phyloP scores from a whole-genome alignment of 2,113 vertebrate genomes.

The Carassius gibelio region DNA sequence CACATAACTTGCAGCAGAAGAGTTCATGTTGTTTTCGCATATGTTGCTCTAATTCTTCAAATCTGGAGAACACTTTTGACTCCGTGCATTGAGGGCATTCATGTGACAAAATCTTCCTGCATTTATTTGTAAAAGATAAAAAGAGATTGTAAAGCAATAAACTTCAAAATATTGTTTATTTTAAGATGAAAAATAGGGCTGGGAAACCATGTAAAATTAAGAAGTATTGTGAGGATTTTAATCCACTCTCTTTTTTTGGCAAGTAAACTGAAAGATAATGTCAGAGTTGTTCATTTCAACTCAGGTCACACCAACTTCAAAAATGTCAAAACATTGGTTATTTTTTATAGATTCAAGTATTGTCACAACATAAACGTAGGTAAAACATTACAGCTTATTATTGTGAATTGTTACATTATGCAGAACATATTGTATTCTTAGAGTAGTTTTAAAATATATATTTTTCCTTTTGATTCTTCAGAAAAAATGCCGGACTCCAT shows the following conservation, averaged over 20 bases:
- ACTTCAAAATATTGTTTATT: background rate
- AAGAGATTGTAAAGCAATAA: background rate
- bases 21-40: slow-evolving; percentile 96
- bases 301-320: background rate
- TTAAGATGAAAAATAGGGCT: background rate
- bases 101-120: slow-evolving; percentile 86
- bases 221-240: background rate
- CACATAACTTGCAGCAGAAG: slow-evolving; percentile 94
- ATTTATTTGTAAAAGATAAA: slow-evolving; percentile 22
- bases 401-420: background rate
- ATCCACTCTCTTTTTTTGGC: background rate
- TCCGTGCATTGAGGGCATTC: slow-evolving; percentile 86
- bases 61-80: slow-evolving; percentile 83
- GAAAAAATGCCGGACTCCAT: background rate
- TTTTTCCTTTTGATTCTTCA: background rate
- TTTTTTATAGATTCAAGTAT: no score
- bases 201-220: background rate
- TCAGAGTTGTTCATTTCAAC: background rate
- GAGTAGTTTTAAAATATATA: background rate
- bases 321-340: background rate
- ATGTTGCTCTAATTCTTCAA: slow-evolving; percentile 93
- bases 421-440: no score
- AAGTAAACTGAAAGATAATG: background rate
- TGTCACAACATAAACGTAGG: background rate
- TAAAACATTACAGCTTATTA: background rate